A percentile compares a stretch with the other conserved stretches of the same genome.
These are phyloP conservation scores for Lepas anatifera DNA, from an alignment of 2,888 invertebrate genomes.

Conservation along the genomic window DNA sequence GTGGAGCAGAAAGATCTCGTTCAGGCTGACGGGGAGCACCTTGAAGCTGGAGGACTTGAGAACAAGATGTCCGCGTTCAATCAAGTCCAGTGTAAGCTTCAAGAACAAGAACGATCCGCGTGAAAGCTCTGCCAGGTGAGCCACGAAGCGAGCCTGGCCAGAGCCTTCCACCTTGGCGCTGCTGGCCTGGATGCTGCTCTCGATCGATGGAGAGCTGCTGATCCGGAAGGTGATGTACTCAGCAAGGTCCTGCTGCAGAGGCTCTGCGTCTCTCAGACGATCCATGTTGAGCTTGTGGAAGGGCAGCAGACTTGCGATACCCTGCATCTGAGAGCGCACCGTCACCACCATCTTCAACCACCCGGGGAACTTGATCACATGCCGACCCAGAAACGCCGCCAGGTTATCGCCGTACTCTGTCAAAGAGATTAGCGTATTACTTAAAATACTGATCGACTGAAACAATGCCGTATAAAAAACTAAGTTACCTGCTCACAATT, in stretches of 20 bases:
- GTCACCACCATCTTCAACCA: conserved; percentile 87
- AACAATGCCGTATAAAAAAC: too few relatives aligned
- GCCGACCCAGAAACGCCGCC: conserved; percentile 71
- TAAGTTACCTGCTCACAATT: too few relatives aligned
- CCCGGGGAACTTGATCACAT: conserved; percentile 62
- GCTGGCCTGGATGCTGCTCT: conserved; percentile 49
- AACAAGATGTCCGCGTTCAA: conserved; percentile 81
- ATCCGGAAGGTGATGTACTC: conserved; percentile 77
- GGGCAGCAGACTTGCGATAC: conserved; percentile 68
- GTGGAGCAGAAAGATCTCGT: conserved; percentile 78
- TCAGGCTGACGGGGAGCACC: conserved; percentile 69
- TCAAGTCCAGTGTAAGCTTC: conserved; percentile 78
- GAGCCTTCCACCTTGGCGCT: conserved; percentile 33
- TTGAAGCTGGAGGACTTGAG: conserved; percentile 89
- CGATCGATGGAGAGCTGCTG: conserved; percentile 65
- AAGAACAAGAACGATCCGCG: conserved; percentile 85
- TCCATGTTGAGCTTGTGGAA: conserved; percentile 44
- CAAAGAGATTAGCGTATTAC: too few relatives aligned
- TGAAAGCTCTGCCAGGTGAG: conserved; percentile 67
- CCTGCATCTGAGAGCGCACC: conserved; percentile 67
- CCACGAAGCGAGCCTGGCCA: conserved; percentile 54
- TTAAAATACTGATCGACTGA: too few relatives aligned
- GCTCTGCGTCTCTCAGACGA: conserved; percentile 27
- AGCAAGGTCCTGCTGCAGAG: conserved; percentile 49
- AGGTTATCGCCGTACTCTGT: conserved; percentile 91